Base-by-base conservation (phyloP, 2,888 invertebrate species). In the Diarsia rubi region DNA sequence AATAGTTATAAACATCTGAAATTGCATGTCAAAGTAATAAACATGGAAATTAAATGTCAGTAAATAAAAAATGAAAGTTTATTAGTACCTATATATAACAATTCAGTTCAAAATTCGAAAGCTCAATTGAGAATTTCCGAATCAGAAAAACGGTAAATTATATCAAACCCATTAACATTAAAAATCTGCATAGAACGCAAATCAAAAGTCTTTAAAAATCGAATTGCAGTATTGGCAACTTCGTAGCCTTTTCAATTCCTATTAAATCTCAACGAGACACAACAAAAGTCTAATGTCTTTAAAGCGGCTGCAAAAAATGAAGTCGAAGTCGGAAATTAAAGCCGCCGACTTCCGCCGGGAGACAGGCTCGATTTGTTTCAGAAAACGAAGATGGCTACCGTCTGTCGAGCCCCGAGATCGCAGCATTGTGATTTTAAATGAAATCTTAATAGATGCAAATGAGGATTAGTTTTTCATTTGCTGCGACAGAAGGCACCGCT, bases 281-380 rank as follows among this genome's bases (percentile, higher is more conserved):
- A 82, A 86, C 82, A 82, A 84, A 82, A 78, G 78, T 75, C 83
- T 87, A 84, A 88, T 85, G 85, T 88, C 72, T 82, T 88, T 88
- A 88, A 81, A 86, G 81, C 76, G 79, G 68, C 81, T 69, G 76
- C 75, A 82, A 89, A 90, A 90, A 90, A 80, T 78, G 77, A 75
- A 80, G 88, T 89, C 86, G 77, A 84, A 88, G 90, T 87, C 90
- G 92, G 93, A 92, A 92, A 93, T 93, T 90, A 90, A 92, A 90
- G 86, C 86, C 86, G 87, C 85, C 88, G 88, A 86, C 89, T 89
- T 88, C 84, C 88, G 90, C 85, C 87, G 78, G 84, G 80, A 84
- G 87, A 88, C 89, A 88, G 88, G 88, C 88, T 87, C 87, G 91
- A 92, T 93, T 94, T 94, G 92, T 90, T 89, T 84, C 86, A 85